Base-by-base conservation (phyloP, 1,140 invertebrate genomes). In the Camponotus floridanus region DNA sequence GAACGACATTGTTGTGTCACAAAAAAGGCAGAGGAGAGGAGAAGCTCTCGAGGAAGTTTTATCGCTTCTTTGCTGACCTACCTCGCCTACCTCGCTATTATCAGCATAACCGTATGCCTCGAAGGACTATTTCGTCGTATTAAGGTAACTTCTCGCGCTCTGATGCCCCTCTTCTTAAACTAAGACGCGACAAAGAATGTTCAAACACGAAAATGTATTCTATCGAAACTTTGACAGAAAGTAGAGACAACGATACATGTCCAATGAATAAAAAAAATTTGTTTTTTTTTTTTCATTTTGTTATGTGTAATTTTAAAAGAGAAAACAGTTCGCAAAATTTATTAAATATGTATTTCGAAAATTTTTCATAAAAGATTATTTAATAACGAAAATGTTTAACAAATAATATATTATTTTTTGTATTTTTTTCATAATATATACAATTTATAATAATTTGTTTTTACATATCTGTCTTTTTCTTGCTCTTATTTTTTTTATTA, bases 1-100 rank as follows among this genome's bases (percentile, higher is more conserved):
- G 70, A 85, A 81, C 89, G 89, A 85, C 88, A 90, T 91, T 90
- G 90, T 91, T 88, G 89, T 87, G 80, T 87, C 85, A 71, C 45
- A 85, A 87, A 88, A 26, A 88, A 86, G 74, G 61, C 39, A 86
- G 33, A 33, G 13, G n/a, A 74, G 39, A 36, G 8, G 80, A 73
- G 48, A 73, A 88, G 48, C 86, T 88, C 88, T 91, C 80, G 90
- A 90, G 88, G 85, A 92, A 92, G 88, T 93, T 93, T 93, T 92
- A 93, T 93, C 92, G 91, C 92, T 91, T 88, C 88, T 85, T 90
- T 88, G 89, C 89, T 91, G 89, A 91, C 87, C 90, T 90, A 88
- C 86, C 89, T 88, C 76, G 88, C 39, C 74, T 78, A 64, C 59
- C 59, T 78, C 76, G 65, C 88, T 88, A 90, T 90, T 90, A 90